These are phyloP conservation scores for Orius laevigatus DNA, from an alignment of 1,140 invertebrate species.

Conservation along the genomic window DNA sequence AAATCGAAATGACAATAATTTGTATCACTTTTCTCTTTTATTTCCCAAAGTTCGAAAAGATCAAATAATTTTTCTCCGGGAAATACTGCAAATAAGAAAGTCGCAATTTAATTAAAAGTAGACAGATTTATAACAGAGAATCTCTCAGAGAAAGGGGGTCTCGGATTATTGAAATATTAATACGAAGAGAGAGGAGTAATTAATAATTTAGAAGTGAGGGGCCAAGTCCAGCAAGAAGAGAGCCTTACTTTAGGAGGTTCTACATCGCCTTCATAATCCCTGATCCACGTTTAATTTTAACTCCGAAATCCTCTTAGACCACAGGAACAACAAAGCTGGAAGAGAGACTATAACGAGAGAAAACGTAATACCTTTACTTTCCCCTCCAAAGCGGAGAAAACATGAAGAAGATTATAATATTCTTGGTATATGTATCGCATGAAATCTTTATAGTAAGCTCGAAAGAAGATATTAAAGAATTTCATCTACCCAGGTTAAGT, in stretches of 20 bases:
- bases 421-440: no score
- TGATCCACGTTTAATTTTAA: conserved; percentile 7
- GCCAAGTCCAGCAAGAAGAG: background rate
- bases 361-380: no score
- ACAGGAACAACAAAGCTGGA: conserved; percentile 3
- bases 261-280: conserved; percentile 5
- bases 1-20: no score
- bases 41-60: background rate
- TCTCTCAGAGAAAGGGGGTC: background rate
- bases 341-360: no score
- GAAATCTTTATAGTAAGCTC: no score
- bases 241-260: background rate
- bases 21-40: no score
- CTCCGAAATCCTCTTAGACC: conserved; percentile 5
- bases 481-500: no score
- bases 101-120: conserved; percentile 4
- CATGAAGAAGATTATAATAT: no score
- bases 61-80: conserved; percentile 1
- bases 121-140: conserved; percentile 6
- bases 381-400: no score
- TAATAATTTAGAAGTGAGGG: conserved; percentile 2
- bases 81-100: background rate
- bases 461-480: no score
- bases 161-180: conserved; percentile 9
- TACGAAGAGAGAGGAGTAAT: conserved; percentile 6